Evolutionary conservation across 2,113 vertebrate genomes (phyloP), one percentile per base, ranked within the genome.

Genomic region (Anser cygnoides): DNA sequence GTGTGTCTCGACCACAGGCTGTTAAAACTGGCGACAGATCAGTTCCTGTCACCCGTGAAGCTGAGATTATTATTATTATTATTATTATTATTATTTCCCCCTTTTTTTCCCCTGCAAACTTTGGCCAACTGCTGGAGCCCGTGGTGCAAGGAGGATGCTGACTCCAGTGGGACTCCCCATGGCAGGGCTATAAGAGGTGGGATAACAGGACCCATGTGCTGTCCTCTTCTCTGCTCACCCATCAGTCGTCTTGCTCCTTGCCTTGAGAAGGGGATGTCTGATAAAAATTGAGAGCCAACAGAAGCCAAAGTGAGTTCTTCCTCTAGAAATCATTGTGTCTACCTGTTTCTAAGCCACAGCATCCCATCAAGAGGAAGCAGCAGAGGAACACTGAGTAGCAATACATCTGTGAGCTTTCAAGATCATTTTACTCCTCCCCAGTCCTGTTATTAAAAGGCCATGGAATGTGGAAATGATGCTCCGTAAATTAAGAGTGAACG

Each of bases 1-100:
- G 92, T 78, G 74, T 95, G 94, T 95, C 90, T 92, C 21, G 22
- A 93, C 95, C 88, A 90, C 76, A 59, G 95, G 43, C 91, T 91
- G 29, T 83, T 89, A 90, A 97, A 95, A 95, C 95, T 96, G 91
- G 88, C 31, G 33, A 83, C 13, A 13, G 92, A 94, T 96, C 96
- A 95, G 76, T 57, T 89, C 54, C 82, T 89, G 68, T 97, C 94
- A 92, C 94, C 74, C 43, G 3, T 91, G 65, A 70, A 44, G 41
- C 74, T 61, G 52, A 94, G 74, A 73, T 77, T 41, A 90, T 37
- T 35, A 35, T 35, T 35, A 37, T 37, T 95, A 59, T 95, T 98
- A 87, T 94, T 96, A 54, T 54, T 78, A 19, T 10, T 67, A 94
- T 90, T 73, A n/a, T 72, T 62, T 39, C 10, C 90, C 89, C 72